Evolutionary conservation across 2,797 vertebrate genomes (phyloP), one percentile per base, ranked within the genome.

Genomic region (Spea hammondii): DNA sequence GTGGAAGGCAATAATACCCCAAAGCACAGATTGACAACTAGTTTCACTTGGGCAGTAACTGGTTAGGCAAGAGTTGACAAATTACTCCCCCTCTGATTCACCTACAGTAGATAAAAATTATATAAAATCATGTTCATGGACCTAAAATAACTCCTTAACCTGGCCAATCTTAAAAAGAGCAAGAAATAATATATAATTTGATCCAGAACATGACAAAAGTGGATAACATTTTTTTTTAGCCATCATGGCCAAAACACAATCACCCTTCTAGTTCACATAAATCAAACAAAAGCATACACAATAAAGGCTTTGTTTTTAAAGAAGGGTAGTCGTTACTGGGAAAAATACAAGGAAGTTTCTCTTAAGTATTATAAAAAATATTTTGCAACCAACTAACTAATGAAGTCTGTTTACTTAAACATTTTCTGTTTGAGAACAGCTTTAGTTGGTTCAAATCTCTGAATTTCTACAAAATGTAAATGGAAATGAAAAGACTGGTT

Each of bases 111-210:
- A 78, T 57, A 32, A 66, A 57, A 44, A 76, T 66, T 12, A 13
- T 46, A 65, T 72, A 72, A 72, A 77, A 64, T 77, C 47, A 78
- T 49, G 48, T 8, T 62, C 44, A 45, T 48, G 47, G 47, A 48
- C 32, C 49, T 64, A 44, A 62, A 69, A 47, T 10, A 62, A 62
- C 10, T 6, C 48, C 8, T 45, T 53, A 60, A 44, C 47, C n/a
- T 66, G 44, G 13, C 4, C 49, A 66, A 8, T 32, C 13, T 70
- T 65, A 55, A 77, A 69, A 44, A 50, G 57, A 59, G 45, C 14
- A 59, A 45, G 57, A 75, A 67, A 51, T 14, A n/a, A 12, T 1
- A 14, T 12, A 64, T 49, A 47, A 45, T 66, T 75, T 46, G 50
- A 66, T 65, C 48, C 64, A 67, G 32, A 70, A 45, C 48, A 60